Evolutionary conservation across 2,888 invertebrate species (phyloP).

Genomic region (Hedya salicella): DNA sequence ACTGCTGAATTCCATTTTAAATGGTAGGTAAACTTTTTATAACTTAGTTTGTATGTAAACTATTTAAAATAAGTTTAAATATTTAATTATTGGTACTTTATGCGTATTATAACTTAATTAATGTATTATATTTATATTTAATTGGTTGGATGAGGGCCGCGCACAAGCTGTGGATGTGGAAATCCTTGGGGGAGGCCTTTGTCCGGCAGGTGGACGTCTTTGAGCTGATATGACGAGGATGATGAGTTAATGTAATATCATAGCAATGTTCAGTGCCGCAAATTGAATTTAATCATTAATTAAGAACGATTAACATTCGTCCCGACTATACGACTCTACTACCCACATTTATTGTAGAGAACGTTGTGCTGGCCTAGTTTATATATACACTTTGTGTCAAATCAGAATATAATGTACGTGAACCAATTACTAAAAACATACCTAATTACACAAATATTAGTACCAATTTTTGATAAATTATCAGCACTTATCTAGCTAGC

Average conservation of each 20-base stretch:
- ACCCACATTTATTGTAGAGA: constrained; percentile 19
- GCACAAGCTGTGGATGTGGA: too few species aligned
- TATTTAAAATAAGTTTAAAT: constrained; percentile 15
- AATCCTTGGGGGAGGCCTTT: too few species aligned
- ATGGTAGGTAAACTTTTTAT: constrained; percentile 69
- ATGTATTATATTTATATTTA: constrained; percentile 40
- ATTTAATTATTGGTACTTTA: too few species aligned
- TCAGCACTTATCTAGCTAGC: constrained; percentile 33
- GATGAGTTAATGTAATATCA: constrained; percentile 40
- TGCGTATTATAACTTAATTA: too few species aligned
- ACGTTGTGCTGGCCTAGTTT: neutral
- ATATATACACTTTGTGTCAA: neutral
- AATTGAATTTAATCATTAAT: constrained; percentile 38
- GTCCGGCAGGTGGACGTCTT: too few species aligned
- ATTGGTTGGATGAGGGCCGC: too few species aligned
- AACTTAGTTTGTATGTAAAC: constrained; percentile 32
- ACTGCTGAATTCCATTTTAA: constrained; percentile 70
- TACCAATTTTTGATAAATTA: constrained; percentile 30
- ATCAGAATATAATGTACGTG: neutral
- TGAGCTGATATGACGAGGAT: too few species aligned
- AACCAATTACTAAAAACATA: neutral
- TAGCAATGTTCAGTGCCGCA: constrained; percentile 46
- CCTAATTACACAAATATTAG: constrained; percentile 9
- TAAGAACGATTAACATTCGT: neutral
- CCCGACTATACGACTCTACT: constrained; percentile 12